Conservation (phyloP, 2,113 vertebrate species). For the Nettapus auritus region DNA sequence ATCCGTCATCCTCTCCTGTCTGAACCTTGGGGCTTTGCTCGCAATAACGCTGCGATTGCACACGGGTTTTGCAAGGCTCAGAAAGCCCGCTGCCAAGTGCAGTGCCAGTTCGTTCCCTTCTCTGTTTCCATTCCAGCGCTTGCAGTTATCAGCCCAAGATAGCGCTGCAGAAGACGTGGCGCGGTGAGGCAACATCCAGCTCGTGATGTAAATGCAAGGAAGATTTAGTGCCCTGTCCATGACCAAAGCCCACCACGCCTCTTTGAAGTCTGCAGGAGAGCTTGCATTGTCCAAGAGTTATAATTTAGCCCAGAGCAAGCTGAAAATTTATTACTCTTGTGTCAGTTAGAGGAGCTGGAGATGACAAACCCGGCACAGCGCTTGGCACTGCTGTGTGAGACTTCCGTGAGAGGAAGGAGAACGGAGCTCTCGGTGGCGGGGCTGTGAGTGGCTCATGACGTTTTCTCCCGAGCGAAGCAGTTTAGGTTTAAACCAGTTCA, state of each 20-base stretch:
- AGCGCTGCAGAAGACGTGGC: accelerated
- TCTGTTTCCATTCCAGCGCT: background rate
- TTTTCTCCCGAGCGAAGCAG: background rate
- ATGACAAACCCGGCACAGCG: background rate
- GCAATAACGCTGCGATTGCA: background rate
- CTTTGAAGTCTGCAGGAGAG: background rate
- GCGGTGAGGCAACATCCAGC: background rate
- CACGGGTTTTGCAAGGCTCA: background rate
- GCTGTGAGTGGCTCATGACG: background rate
- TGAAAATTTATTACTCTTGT: background rate
- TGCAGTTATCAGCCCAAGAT: background rate
- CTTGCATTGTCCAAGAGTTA: background rate
- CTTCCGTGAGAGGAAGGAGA: background rate
- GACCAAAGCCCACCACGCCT: background rate
- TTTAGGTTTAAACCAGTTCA: background rate
- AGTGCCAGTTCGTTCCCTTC: background rate
- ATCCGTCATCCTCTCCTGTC: background rate
- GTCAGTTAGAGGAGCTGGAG: background rate
- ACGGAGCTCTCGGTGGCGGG: background rate
- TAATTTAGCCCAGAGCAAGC: background rate
- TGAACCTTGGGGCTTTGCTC: background rate
- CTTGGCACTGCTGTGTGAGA: background rate
- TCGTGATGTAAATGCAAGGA: conserved; percentile 23
- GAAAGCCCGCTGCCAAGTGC: background rate
- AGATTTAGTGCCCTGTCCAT: conserved; percentile 32